Base-by-base conservation (phyloP, 1,140 invertebrate genomes). In the Caenorhabditis tropicalis region DNA sequence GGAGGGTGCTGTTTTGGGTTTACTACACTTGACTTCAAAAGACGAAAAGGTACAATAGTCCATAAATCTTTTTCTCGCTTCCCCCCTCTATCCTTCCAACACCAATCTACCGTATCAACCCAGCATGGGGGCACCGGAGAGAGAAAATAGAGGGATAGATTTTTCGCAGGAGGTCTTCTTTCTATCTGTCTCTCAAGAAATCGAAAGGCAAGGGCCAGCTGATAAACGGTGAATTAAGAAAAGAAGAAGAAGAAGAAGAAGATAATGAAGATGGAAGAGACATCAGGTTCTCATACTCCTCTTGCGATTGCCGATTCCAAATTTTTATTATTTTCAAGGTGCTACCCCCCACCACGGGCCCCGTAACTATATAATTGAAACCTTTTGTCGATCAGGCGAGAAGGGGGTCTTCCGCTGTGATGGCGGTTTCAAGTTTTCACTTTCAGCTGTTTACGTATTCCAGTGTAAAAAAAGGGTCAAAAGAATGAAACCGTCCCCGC, bases 131-230 rank as follows among this genome's bases (percentile, higher is more conserved):
- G 12, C 21, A 33, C n/a, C 33, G n/a, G n/a, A 46, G 12, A 33
- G 15, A 56, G 24, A 56, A 19, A 51, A 51, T 51, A 19, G 48
- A 5, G 10, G 5, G n/a, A 19, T 6, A 19, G 48, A 19, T 19
- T 51, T 51, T n/a, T n/a, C n/a, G n/a, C n/a, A 19, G 53, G 53
- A 56, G 53, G 53, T 56, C 53, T 56, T n/a, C n/a, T n/a, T n/a
- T n/a, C n/a, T n/a, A n/a, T 58, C 53, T 29, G 9, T 29, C 12
- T 29, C 29, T 33, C 29, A 19, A 24, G 21, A 74, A 74, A 74
- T 31, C 27, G 65, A 74, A 74, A 74, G 65, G 36, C 10, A 74
- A n/a, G n/a, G 65, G 65, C 36, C 65, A 74, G 65, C 65, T 74
- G 65, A 74, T 74, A 46, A 74, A 74, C 29, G 58, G 31, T 12